phyloP scores from a whole-genome alignment of 2,113 vertebrate species.

The Progne subis region DNA sequence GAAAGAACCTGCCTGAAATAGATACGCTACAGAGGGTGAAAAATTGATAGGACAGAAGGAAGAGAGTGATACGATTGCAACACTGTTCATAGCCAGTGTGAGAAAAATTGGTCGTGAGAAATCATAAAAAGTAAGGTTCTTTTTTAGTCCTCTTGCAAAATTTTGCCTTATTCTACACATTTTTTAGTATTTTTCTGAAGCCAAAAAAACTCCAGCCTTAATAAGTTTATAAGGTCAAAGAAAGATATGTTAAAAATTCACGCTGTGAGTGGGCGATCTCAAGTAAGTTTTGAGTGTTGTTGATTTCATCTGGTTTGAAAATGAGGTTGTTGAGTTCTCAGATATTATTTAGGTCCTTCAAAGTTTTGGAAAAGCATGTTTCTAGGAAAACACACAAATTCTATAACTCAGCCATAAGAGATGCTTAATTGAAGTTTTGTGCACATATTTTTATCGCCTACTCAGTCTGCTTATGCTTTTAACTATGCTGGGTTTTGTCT shows the following conservation, averaged over 20 bases:
- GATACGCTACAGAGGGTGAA: fast-evolving
- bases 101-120: background rate
- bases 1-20: background rate
- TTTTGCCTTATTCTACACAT: background rate
- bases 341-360: background rate
- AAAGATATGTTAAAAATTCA: slow-evolving; percentile 28
- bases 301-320: background rate
- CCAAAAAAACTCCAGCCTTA: background rate
- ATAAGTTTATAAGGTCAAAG: background rate
- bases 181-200: background rate
- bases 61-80: background rate
- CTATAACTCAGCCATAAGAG: background rate
- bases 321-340: background rate
- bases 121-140: background rate
- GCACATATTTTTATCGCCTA: background rate
- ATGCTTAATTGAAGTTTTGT: background rate
- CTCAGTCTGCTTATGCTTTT: background rate
- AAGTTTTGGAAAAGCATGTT: background rate
- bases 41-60: background rate
- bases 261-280: background rate
- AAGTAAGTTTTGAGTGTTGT: background rate
- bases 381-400: background rate
- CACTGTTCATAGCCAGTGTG: background rate
- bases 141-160: background rate
- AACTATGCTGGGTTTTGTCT: background rate